These are phyloP conservation scores for Manduca sexta DNA, from an alignment of 1,140 invertebrate species.

Conservation along the genomic window DNA sequence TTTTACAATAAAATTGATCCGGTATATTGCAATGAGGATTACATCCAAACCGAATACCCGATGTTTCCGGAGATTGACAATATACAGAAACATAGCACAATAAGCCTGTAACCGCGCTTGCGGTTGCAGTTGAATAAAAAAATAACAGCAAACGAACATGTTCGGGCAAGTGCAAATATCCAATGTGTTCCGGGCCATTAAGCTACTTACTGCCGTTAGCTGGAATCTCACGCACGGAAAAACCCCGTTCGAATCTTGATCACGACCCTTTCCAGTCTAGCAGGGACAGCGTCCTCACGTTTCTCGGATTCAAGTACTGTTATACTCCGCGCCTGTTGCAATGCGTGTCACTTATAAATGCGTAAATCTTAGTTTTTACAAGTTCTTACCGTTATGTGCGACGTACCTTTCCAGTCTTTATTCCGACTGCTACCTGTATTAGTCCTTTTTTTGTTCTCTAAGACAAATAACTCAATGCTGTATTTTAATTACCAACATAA, in stretches of 20 bases:
- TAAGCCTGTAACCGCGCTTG: not conserved
- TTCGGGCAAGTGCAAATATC: constrained; percentile 35
- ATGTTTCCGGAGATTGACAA: too few species aligned
- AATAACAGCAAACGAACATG: constrained; percentile 9
- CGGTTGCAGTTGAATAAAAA: constrained; percentile 8
- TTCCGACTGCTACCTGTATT: too few species aligned
- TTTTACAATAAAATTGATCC: too few species aligned
- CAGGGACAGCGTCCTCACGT: not conserved
- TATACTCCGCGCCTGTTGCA: not conserved
- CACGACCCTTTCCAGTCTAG: constrained; percentile 15
- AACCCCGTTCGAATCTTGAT: constrained; percentile 28
- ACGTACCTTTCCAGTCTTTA: not conserved
- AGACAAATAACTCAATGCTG: too few species aligned
- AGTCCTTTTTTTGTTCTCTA: too few species aligned
- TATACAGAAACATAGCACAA: not conserved
- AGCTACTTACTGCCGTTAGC: constrained; percentile 31
- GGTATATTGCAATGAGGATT: too few species aligned
- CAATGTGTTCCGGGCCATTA: constrained; percentile 41
- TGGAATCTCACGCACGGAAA: constrained; percentile 29
- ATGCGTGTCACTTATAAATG: not conserved
- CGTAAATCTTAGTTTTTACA: not conserved
- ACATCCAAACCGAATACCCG: too few species aligned
- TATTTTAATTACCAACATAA: too few species aligned
- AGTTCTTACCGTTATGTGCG: not conserved
- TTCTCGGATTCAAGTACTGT: not conserved